Evolutionary conservation across 30 jellyfish, hydroid and myxozoan genomes (phyloP).

Genomic region (Aurelia sp.): DNA sequence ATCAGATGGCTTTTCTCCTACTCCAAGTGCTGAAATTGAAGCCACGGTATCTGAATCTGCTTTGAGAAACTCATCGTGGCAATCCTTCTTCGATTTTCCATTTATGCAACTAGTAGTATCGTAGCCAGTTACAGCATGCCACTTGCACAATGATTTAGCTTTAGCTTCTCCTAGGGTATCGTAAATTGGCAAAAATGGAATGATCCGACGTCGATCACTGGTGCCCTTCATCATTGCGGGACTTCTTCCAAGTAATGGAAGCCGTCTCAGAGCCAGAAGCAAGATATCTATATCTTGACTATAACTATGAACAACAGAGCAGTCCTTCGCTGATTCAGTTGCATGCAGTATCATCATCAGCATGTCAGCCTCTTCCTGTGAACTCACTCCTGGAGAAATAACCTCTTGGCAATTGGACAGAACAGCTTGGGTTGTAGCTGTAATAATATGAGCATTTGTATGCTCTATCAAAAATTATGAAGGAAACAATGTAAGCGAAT

Average conservation of each 20-base stretch:
- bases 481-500: neutral
- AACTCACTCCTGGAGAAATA: slow-evolving; percentile 22
- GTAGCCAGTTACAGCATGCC: too few relatives aligned
- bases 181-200: neutral
- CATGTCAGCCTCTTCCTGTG: slow-evolving; percentile 28
- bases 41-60: too few relatives aligned
- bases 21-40: slow-evolving; percentile 17
- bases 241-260: slow-evolving; percentile 24
- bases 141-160: too few relatives aligned
- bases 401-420: slow-evolving; percentile 20
- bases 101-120: too few relatives aligned
- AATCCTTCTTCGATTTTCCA: too few relatives aligned
- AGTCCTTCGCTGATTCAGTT: slow-evolving; percentile 13
- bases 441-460: too few relatives aligned
- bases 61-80: too few relatives aligned
- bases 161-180: too few relatives aligned
- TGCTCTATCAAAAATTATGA: too few relatives aligned
- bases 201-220: slow-evolving; percentile 19
- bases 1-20: slow-evolving; percentile 20
- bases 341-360: slow-evolving; percentile 29
- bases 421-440: neutral
- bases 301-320: too few relatives aligned
- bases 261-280: slow-evolving; percentile 29
- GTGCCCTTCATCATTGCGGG: slow-evolving; percentile 30
- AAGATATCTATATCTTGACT: slow-evolving; percentile 1